Evolutionary conservation across 2,888 invertebrate species (phyloP).

Genomic region (Xestoiulus laeticollis): DNA sequence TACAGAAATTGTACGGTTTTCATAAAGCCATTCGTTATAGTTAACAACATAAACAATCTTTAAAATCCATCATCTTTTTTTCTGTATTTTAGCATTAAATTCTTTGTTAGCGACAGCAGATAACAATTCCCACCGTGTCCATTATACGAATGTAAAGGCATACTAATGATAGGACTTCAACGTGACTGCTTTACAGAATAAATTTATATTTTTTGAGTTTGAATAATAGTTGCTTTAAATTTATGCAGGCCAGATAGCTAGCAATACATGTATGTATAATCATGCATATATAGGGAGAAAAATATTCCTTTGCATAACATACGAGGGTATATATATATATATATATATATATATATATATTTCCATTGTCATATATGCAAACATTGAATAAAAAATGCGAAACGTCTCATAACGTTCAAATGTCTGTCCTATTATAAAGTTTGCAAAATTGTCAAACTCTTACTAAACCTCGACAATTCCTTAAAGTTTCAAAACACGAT

Average conservation of each 20-base stretch:
- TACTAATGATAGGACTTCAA: neutral
- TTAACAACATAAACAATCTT: neutral
- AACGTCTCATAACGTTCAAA: neutral
- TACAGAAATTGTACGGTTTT: neutral
- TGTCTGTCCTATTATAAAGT: neutral
- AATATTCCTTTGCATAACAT: neutral
- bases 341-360: no score
- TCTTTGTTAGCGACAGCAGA: conserved; percentile 13
- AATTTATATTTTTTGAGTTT: neutral
- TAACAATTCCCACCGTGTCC: neutral
- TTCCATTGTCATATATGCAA: neutral
- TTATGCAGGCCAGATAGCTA: neutral
- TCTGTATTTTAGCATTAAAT: neutral
- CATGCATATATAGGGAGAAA: no score
- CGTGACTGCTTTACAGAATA: neutral
- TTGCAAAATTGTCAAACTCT: neutral
- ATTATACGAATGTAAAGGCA: neutral
- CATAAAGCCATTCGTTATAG: neutral
- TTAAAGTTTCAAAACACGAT: no score
- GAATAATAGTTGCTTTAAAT: neutral
- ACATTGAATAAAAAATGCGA: neutral
- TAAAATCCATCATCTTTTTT: neutral
- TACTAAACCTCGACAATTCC: neutral
- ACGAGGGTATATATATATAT: neutral
- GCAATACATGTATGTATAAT: neutral